These are phyloP conservation scores for Cotesia congregata DNA, from an alignment of 2,888 invertebrate species.

Conservation along the genomic window DNA sequence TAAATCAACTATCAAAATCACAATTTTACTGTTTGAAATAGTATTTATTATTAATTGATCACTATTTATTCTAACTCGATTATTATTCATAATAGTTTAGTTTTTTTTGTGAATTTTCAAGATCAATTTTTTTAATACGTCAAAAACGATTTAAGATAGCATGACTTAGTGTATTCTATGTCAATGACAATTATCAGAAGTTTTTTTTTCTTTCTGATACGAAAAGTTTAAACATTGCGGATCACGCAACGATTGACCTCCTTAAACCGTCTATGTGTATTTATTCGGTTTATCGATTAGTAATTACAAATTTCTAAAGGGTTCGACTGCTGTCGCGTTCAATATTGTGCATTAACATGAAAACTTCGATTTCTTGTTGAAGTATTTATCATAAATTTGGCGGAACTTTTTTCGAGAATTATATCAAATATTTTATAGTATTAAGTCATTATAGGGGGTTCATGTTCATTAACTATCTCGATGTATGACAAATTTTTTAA, in stretches of 20 bases:
- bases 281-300: constrained; percentile 42
- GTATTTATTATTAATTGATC: too few relatives aligned
- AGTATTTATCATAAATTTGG: constrained; percentile 1
- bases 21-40: too few relatives aligned
- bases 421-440: not conserved
- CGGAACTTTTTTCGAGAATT: constrained; percentile 3
- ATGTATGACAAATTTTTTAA: not conserved
- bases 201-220: not conserved
- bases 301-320: constrained; percentile 42
- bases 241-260: constrained; percentile 39
- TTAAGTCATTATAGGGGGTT: not conserved
- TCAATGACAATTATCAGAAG: constrained; percentile 18
- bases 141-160: not conserved
- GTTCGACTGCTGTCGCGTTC: constrained; percentile 30
- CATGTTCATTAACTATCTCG: not conserved
- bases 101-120: too few relatives aligned
- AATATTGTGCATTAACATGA: constrained; percentile 20
- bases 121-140: not conserved
- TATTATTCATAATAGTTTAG: too few relatives aligned
- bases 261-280: constrained; percentile 31
- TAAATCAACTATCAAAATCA: too few relatives aligned
- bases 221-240: constrained; percentile 7
- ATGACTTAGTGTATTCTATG: constrained; percentile 10
- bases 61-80: too few relatives aligned
- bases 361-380: constrained; percentile 16